phyloP scores from a whole-genome alignment of 2,113 vertebrate species.

The Circaetus gallicus region DNA sequence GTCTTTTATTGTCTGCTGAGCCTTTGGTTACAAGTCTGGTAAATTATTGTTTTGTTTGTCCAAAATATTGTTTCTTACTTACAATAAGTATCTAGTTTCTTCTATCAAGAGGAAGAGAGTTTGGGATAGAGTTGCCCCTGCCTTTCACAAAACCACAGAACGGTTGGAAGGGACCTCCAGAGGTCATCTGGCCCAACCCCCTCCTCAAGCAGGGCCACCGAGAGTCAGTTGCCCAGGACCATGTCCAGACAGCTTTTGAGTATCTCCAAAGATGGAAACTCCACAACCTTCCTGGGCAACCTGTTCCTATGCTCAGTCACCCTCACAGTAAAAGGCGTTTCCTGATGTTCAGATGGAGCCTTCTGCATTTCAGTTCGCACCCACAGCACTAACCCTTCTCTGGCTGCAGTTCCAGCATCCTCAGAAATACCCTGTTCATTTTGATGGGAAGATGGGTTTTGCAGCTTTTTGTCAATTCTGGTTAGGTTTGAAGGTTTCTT shows the following conservation, averaged over 20 bases:
- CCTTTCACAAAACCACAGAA: neutral
- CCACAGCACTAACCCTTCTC: neutral
- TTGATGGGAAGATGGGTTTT: neutral
- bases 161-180: neutral
- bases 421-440: neutral
- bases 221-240: neutral
- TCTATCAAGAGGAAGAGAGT: neutral
- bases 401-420: neutral
- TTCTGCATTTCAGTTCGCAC: neutral
- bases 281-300: neutral
- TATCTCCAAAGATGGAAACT: neutral
- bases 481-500: neutral
- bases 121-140: neutral
- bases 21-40: neutral
- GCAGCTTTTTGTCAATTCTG: neutral
- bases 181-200: neutral
- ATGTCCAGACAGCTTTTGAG: fast-evolving
- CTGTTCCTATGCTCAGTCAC: neutral
- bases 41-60: too few species aligned
- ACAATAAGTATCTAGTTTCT: neutral
- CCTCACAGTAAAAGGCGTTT: neutral
- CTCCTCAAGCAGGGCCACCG: neutral
- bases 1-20: neutral
- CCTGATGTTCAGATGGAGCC: neutral
- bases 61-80: neutral